phyloP scores from a whole-genome alignment of 1,140 invertebrate genomes.

The Globodera rostochiensis region DNA sequence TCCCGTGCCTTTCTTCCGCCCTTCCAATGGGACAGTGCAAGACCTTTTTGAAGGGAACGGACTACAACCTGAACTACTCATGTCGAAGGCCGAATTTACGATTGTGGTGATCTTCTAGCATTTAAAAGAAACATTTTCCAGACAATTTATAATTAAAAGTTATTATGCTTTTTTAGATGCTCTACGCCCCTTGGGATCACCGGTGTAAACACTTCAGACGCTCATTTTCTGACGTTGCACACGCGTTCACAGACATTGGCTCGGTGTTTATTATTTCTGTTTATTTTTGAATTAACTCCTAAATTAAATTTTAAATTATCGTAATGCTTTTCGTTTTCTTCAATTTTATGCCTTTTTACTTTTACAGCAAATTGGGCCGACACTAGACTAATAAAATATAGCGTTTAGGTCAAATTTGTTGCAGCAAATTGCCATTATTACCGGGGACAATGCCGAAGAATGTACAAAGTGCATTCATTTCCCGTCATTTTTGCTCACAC shows the following conservation, averaged over 20 bases:
- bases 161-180: background rate
- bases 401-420: constrained; percentile 29
- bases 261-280: constrained; percentile 10
- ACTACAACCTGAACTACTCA: background rate
- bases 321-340: no score
- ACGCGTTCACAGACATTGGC: constrained; percentile 1
- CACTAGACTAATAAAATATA: background rate
- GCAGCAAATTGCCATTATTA: constrained; percentile 22
- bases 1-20: constrained; percentile 12
- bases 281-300: constrained; percentile 1
- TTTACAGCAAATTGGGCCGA: no score
- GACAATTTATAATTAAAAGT: no score
- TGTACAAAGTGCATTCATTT: constrained; percentile 28
- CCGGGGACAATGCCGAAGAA: constrained; percentile 12
- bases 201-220: constrained; percentile 12
- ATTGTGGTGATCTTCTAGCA: constrained; percentile 12
- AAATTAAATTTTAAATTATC: background rate
- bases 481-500: constrained; percentile 25
- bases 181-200: constrained; percentile 23
- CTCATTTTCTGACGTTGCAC: constrained; percentile 21
- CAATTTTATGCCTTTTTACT: background rate
- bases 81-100: constrained; percentile 8
- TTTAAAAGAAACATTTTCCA: no score
- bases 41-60: constrained; percentile 25
- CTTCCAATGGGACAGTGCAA: background rate